phyloP scores from a whole-genome alignment of 1,140 invertebrate species.

The Drosophila takahashii region DNA sequence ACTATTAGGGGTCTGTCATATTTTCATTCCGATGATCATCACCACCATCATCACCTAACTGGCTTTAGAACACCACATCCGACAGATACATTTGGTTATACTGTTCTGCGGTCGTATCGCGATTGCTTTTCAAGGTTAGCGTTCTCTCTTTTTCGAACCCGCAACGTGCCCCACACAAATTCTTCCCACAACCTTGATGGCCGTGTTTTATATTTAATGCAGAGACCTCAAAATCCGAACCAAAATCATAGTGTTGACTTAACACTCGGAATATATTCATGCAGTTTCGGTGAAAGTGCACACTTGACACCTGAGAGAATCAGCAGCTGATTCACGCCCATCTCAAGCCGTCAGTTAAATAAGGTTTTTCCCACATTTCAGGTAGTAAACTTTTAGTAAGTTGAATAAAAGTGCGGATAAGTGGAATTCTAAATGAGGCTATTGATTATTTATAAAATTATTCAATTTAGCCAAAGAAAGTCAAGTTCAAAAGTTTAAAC shows the following conservation, averaged over 20 bases:
- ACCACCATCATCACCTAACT: constrained; percentile 1
- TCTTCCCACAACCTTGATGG: constrained; percentile 50
- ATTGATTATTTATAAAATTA: constrained; percentile 1
- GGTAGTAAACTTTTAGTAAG: no score
- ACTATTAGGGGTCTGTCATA: constrained; percentile 33
- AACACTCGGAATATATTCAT: constrained; percentile 67
- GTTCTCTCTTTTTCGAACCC: constrained; percentile 22
- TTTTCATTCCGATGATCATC: background rate
- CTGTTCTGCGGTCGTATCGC: constrained; percentile 25
- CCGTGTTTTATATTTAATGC: constrained; percentile 23
- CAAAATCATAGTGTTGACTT: constrained; percentile 10
- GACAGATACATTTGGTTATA: constrained; percentile 27
- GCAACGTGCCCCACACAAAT: constrained; percentile 29
- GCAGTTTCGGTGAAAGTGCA: constrained; percentile 60
- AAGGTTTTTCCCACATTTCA: background rate
- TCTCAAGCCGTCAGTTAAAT: background rate
- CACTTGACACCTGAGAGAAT: constrained; percentile 61
- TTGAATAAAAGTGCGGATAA: background rate
- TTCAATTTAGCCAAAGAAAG: background rate
- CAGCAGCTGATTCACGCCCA: constrained; percentile 44
- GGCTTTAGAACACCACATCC: constrained; percentile 19
- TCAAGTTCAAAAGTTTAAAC: constrained; percentile 1
- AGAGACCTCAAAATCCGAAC: constrained; percentile 9
- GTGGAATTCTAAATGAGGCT: background rate
- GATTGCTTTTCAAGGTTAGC: constrained; percentile 57